Evolutionary conservation across 2,113 vertebrate species (phyloP), one percentile per base, ranked within the genome.

Genomic region (Brachyistius frenatus): DNA sequence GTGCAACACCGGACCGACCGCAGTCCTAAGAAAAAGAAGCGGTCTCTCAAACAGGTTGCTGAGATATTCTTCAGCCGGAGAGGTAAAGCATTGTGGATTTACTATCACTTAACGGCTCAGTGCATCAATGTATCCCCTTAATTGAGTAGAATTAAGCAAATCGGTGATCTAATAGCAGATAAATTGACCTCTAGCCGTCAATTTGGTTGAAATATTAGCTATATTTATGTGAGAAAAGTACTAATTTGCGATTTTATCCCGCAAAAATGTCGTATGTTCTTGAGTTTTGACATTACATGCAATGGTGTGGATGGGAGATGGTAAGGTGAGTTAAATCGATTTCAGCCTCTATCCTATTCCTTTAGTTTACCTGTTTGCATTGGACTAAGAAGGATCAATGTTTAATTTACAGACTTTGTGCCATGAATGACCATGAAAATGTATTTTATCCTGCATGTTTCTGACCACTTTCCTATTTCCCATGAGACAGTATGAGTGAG

Each of bases 31-130:
- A 32, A 35, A 7, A 4, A 7, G 15, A 10, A 32, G 41, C 41
- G 44, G 13, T 66, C 54, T 76, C 13, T 74, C 73, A 47, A 80
- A 88, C 76, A 79, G 88, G 83, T 81, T 84, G 74, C 66, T 30
- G 66, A 77, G 54, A 55, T 75, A 46, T 65, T 8, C 49, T 46
- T 37, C 68, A 62, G 5, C 36, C 23, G 23, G 16, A 62, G 58
- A 91, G 89, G 90, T 91, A 73, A 85, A 78, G 3, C 53, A 32
- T 30, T 13, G 3, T 5, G 16, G 41, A 58, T 69, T 58, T 31
- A 56, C 78, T 35, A 5, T 33, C 41, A 23, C 61, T 58, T 16
- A 7, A 2, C 44, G 55, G 16, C 74, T 70, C 56, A 47, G 69
- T 65, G 52, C 52, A 61, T 46, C 60, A 23, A 72, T 76, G 44